A percentile compares a stretch with the other conserved stretches of the same genome.
These are phyloP conservation scores for Doryteuthis pealeii DNA, from an alignment of 1,140 invertebrate species.

Conservation along the genomic window DNA sequence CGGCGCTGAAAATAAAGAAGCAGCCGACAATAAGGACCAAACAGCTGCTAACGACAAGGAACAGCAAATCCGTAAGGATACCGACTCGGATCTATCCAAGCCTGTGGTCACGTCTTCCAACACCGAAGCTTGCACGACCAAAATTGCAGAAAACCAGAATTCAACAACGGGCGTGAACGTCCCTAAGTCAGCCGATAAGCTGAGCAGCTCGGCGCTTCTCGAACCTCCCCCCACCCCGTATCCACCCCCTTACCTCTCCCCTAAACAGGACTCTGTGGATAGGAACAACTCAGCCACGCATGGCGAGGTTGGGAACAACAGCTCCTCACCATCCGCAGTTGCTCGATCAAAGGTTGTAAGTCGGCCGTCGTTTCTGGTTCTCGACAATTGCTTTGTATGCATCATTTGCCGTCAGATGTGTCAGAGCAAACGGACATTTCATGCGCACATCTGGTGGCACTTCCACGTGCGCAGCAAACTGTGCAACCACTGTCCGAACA, in stretches of 20 bases:
- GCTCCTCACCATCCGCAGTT: too few relatives aligned
- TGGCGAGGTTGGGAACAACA: too few relatives aligned
- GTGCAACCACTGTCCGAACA: background rate
- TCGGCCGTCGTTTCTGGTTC: background rate
- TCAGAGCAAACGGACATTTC: background rate
- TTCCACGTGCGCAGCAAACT: background rate
- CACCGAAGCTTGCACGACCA: too few relatives aligned
- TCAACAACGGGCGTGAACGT: too few relatives aligned
- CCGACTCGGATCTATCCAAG: too few relatives aligned
- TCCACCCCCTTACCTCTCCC: background rate
- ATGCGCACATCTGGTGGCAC: slow-evolving; percentile 6
- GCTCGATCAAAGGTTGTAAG: too few relatives aligned
- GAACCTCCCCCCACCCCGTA: background rate
- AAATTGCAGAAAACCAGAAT: too few relatives aligned
- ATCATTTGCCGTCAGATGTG: slow-evolving; percentile 3
- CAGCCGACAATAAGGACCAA: too few relatives aligned
- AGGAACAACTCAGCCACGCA: background rate
- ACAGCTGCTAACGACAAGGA: too few relatives aligned
- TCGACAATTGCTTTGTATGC: slow-evolving; percentile 1
- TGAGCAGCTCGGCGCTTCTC: background rate
- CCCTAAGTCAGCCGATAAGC: background rate
- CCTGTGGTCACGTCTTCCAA: too few relatives aligned
- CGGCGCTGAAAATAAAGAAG: too few relatives aligned
- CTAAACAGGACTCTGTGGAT: background rate
- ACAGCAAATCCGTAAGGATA: too few relatives aligned